Evolutionary conservation across 2,888 invertebrate species (phyloP).

Genomic region (Polylopha cassiicola): DNA sequence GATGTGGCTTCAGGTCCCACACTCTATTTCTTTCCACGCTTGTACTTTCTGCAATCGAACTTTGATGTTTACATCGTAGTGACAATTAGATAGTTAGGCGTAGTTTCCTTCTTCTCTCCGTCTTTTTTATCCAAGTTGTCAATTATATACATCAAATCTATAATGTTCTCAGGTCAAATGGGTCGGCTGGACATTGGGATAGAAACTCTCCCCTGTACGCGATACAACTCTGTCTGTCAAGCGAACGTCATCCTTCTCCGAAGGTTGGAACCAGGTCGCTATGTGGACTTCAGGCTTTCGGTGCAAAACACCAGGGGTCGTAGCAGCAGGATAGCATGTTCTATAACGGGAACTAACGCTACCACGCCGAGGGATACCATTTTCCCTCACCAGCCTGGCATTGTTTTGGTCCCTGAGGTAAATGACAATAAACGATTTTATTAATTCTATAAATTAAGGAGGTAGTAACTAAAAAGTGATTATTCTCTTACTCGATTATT

Average conservation of each 20-base stretch:
- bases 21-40: too few relatives aligned
- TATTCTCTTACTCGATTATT: too few relatives aligned
- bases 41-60: too few relatives aligned
- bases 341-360: slow-evolving; percentile 89
- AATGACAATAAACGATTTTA: slow-evolving; percentile 25
- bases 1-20: too few relatives aligned
- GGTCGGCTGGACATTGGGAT: slow-evolving; percentile 86
- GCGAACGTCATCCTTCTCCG: slow-evolving; percentile 89
- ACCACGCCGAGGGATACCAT: slow-evolving; percentile 89
- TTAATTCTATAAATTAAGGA: background rate
- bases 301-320: slow-evolving; percentile 87
- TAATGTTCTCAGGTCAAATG: slow-evolving; percentile 71
- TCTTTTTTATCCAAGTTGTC: slow-evolving; percentile 5
- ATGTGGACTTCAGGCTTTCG: slow-evolving; percentile 87
- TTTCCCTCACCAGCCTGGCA: slow-evolving; percentile 88
- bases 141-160: slow-evolving; percentile 10
- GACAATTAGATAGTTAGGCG: too few relatives aligned
- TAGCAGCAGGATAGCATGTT: slow-evolving; percentile 84
- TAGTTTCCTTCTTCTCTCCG: too few relatives aligned
- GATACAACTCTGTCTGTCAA: slow-evolving; percentile 92
- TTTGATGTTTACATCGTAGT: too few relatives aligned
- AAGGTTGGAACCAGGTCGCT: slow-evolving; percentile 86
- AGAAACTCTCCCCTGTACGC: slow-evolving; percentile 89
- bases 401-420: slow-evolving; percentile 87
- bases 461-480: too few relatives aligned